These are phyloP conservation scores for Xiphophorus maculatus DNA, from an alignment of 2,113 vertebrate genomes.

Conservation along the genomic window DNA sequence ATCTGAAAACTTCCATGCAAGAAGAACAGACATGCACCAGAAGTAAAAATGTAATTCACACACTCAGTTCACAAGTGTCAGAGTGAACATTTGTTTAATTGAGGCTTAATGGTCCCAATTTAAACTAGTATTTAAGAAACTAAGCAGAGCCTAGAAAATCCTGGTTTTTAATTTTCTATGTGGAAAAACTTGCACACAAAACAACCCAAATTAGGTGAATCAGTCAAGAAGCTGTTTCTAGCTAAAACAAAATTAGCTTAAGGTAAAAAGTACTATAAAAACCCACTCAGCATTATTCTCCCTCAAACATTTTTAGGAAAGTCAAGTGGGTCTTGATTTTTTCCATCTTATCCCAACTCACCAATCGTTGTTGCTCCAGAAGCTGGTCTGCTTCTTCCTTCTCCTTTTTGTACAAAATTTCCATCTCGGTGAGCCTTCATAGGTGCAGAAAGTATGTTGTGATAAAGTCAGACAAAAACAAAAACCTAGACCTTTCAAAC, in stretches of 20 bases:
- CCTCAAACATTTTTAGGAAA: constrained; percentile 1
- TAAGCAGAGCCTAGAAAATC: constrained; percentile 20
- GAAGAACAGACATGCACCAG: constrained; percentile 91
- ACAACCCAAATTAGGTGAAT: constrained; percentile 24
- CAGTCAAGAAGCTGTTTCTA: constrained; percentile 14
- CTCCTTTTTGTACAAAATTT: constrained; percentile 98
- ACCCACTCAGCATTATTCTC: constrained; percentile 21
- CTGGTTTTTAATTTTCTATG: constrained; percentile 40
- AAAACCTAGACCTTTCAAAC: background rate
- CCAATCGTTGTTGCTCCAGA: constrained; percentile 97
- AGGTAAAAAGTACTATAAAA: constrained; percentile 13
- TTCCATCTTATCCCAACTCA: constrained; percentile 74
- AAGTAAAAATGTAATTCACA: constrained; percentile 76
- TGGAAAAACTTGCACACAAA: constrained; percentile 20
- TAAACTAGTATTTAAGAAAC: constrained; percentile 41
- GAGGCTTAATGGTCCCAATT: constrained; percentile 83
- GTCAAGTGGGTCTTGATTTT: constrained; percentile 19
- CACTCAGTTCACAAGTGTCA: constrained; percentile 69
- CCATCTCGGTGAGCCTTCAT: constrained; percentile 96
- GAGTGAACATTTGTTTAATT: constrained; percentile 88
- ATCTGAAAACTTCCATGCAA: constrained; percentile 87
- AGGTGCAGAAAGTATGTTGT: constrained; percentile 23
- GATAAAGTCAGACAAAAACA: background rate
- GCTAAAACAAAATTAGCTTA: background rate
- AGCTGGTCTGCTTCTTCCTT: constrained; percentile 98